Percentiles rank a stretch among this genome's conserved stretches.
These are phyloP conservation scores for Pampus argenteus DNA, from an alignment of 2,797 vertebrate species.

Conservation along the genomic window DNA sequence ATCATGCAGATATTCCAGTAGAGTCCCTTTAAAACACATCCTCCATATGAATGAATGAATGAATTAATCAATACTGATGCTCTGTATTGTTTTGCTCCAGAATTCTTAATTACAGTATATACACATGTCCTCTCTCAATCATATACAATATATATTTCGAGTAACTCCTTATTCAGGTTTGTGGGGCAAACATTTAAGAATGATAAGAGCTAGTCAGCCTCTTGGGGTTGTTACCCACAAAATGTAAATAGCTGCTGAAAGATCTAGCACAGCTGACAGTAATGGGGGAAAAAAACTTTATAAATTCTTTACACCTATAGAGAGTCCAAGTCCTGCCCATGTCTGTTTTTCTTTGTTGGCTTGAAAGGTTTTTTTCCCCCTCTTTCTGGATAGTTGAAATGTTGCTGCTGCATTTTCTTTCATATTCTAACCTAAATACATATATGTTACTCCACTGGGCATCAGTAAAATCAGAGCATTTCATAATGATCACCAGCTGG, in stretches of 20 bases:
- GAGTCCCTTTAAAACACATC: too few species aligned
- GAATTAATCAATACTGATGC: not conserved
- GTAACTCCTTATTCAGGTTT: constrained; percentile 40
- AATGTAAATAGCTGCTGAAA: constrained; percentile 41
- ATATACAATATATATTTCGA: not conserved
- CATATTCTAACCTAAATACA: not conserved
- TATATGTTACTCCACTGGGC: not conserved
- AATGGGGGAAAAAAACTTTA: constrained; percentile 4
- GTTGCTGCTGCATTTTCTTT: not conserved
- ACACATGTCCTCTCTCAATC: constrained; percentile 1
- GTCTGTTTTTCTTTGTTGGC: not conserved
- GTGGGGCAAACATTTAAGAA: constrained; percentile 49
- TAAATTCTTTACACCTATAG: constrained; percentile 18
- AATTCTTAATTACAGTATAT: not conserved
- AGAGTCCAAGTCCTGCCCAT: not conserved
- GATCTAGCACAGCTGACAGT: constrained; percentile 37
- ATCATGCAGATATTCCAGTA: too few species aligned
- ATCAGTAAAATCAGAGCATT: not conserved
- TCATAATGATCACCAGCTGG: not conserved
- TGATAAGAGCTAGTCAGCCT: constrained; percentile 26
- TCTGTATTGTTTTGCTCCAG: not conserved
- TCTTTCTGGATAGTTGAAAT: not conserved
- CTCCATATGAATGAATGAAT: not conserved
- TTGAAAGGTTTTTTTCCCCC: not conserved
- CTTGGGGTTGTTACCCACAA: constrained; percentile 17